Percentiles rank a stretch among this genome's conserved stretches.
Conservation (phyloP, 1,140 invertebrate genomes). For the Hermatobates lingyangjiaoensis region DNA sequence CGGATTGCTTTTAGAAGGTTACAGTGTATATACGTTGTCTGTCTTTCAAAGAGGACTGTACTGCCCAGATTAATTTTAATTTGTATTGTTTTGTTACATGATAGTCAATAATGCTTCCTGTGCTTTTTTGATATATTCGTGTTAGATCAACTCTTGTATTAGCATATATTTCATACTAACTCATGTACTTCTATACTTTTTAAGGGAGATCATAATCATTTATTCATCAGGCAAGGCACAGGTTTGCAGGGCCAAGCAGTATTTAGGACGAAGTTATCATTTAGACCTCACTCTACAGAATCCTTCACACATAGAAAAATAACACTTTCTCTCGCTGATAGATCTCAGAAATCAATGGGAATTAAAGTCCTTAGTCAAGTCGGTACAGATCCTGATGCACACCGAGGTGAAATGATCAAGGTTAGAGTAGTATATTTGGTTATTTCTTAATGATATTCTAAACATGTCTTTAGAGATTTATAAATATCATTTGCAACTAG, state of each 20-base stretch:
- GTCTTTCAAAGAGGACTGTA: too few species aligned
- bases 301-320: slow-evolving; percentile 98
- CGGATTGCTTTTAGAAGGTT: too few species aligned
- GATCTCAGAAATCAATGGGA: slow-evolving; percentile 88
- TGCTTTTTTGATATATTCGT: too few species aligned
- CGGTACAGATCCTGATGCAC: slow-evolving; percentile 81
- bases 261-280: slow-evolving; percentile 88
- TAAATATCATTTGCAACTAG: background rate
- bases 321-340: slow-evolving; percentile 89
- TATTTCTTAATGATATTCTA: slow-evolving; percentile 2
- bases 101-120: too few species aligned
- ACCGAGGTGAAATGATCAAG: slow-evolving; percentile 77
- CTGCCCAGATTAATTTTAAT: background rate
- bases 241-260: slow-evolving; percentile 94
- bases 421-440: too few species aligned
- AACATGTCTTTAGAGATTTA: slow-evolving; percentile 3
- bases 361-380: slow-evolving; percentile 92
- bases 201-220: slow-evolving; percentile 79
- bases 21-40: too few species aligned
- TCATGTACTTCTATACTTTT: slow-evolving; percentile 18
- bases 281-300: slow-evolving; percentile 93
- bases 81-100: background rate
- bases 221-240: slow-evolving; percentile 91
- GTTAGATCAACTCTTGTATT: too few species aligned
- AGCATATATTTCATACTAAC: background rate